Evolutionary conservation across 2,888 invertebrate genomes (phyloP).

Genomic region (Diarsia mendica): DNA sequence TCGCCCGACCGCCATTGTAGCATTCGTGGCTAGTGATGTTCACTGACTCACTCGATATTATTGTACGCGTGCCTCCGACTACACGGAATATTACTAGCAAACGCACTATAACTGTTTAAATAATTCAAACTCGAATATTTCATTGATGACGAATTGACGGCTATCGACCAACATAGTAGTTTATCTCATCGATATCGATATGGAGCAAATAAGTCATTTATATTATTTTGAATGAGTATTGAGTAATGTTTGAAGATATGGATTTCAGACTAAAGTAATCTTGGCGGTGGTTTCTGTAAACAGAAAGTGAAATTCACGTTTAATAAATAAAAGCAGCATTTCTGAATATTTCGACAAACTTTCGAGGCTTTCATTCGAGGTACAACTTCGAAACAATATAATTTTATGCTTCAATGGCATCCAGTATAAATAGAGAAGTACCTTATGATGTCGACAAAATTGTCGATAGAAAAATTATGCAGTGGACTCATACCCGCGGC

Average conservation of each 20-base stretch:
- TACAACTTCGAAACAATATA: conserved; percentile 45
- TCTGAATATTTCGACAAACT: conserved; percentile 21
- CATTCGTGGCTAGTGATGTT: conserved; percentile 89
- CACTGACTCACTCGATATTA: conserved; percentile 81
- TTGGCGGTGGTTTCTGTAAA: neutral
- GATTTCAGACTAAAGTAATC: neutral
- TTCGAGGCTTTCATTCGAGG: conserved; percentile 16
- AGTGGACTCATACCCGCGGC: conserved; percentile 83
- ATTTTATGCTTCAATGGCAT: conserved; percentile 46
- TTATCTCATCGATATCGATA: conserved; percentile 23
- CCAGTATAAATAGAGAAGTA: conserved; percentile 76
- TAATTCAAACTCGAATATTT: conserved; percentile 49
- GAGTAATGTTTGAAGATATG: conserved; percentile 1
- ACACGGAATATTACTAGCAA: conserved; percentile 57
- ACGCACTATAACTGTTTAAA: conserved; percentile 50
- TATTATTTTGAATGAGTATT: conserved; percentile 19
- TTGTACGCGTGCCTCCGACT: conserved; percentile 69
- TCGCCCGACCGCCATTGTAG: conserved; percentile 90
- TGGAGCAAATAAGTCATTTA: conserved; percentile 3
- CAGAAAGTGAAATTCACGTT: conserved; percentile 1
- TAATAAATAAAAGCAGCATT: conserved; percentile 10
- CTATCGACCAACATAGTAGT: conserved; percentile 19
- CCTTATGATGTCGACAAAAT: conserved; percentile 80
- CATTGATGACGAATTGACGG: conserved; percentile 39
- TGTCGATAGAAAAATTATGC: conserved; percentile 84